phyloP scores from a whole-genome alignment of 2,888 invertebrate genomes.

The Macrosiphum euphorbiae region DNA sequence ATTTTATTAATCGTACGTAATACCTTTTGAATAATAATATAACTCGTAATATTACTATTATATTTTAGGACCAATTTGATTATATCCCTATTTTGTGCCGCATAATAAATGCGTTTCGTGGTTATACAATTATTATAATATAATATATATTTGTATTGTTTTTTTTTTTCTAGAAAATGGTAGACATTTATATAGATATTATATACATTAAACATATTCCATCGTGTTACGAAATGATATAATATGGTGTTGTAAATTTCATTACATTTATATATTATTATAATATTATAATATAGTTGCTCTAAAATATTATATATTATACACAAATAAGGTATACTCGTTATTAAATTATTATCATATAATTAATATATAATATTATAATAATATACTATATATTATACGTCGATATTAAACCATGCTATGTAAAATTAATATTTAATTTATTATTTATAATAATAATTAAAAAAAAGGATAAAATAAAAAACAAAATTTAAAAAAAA shows the following conservation, averaged over 20 bases:
- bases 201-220: neutral
- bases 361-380: constrained; percentile 29
- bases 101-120: constrained; percentile 24
- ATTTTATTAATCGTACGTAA: constrained; percentile 48
- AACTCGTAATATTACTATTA: constrained; percentile 31
- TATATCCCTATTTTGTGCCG: constrained; percentile 35
- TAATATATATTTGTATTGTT: constrained; percentile 25
- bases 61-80: constrained; percentile 57
- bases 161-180: constrained; percentile 32
- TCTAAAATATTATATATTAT: constrained; percentile 48
- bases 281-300: constrained; percentile 45
- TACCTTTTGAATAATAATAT: constrained; percentile 15
- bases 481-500: neutral
- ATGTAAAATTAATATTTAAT: constrained; percentile 55
- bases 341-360: constrained; percentile 50
- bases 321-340: constrained; percentile 29
- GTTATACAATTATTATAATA: constrained; percentile 1
- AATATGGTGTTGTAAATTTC: constrained; percentile 45
- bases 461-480: neutral
- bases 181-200: constrained; percentile 26
- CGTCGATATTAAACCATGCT: constrained; percentile 41
- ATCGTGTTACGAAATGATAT: constrained; percentile 18
- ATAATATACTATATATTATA: constrained; percentile 33
- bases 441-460: constrained; percentile 43
- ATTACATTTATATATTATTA: constrained; percentile 41